Evolutionary conservation across 2,797 vertebrate genomes (phyloP), one percentile per base, ranked within the genome.

Genomic region (Corythornis leucogaster): DNA sequence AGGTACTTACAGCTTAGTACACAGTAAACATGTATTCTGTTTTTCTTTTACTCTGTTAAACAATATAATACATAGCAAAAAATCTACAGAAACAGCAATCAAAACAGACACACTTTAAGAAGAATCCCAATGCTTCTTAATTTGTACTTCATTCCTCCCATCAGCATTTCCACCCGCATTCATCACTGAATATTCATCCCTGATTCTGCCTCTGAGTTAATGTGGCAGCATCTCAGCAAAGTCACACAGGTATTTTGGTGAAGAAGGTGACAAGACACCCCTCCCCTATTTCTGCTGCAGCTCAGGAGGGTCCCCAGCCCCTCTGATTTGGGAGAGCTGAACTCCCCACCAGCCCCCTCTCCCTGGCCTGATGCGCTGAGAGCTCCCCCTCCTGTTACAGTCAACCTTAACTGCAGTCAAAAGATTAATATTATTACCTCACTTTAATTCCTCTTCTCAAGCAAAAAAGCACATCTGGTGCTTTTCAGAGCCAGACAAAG

Each of bases 11-110:
- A 97, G 96, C 90, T 96, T 96, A 97, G 95, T 95, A 96, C 88
- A 94, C 94, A 61, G 90, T 97, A 97, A 97, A 97, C 96, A 98
- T 94, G 94, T 96, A 97, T 97, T 97, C 96, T 96, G 96, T 95
- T 97, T 98, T 97, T 96, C 94, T 97, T 97, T 97, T 96, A 85
- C 91, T 97, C 94, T 97, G 97, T 95, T 97, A 97, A 97, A 97
- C 96, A 96, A 96, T 97, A 97, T 96, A 97, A 97, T 96, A 97
- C 95, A 96, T 94, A 89, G 96, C 82, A 95, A 97, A 96, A 97
- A 96, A 91, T 96, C 94, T 95, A 95, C 87, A 96, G 95, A 95
- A 97, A 96, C 95, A 94, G 96, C 96, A 97, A 97, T 96, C 97
- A 97, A 97, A 97, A 94, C 94, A 96, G 95, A 95, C 93, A 94